Evolutionary conservation across 2,888 invertebrate genomes (phyloP).

Genomic region (Xylocampa areola): DNA sequence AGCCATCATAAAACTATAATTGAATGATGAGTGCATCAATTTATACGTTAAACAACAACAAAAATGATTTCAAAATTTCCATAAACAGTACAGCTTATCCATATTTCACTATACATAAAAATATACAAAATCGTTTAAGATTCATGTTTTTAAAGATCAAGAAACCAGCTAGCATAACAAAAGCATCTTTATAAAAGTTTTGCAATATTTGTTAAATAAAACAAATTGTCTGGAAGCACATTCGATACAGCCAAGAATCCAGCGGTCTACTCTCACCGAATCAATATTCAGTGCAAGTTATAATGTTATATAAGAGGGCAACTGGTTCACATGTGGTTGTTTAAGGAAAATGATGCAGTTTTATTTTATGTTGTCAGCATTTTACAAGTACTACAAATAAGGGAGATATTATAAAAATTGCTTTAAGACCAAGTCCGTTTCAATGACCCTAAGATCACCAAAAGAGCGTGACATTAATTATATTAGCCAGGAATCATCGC

Average conservation of each 20-base stretch:
- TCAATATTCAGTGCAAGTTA: conserved; percentile 48
- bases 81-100: too few species aligned
- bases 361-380: not conserved
- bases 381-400: not conserved
- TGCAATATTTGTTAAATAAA: conserved; percentile 13
- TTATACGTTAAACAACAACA: too few species aligned
- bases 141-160: not conserved
- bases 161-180: not conserved
- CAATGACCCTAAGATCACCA: too few species aligned
- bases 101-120: too few species aligned
- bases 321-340: conserved; percentile 5
- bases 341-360: conserved; percentile 15
- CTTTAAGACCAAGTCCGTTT: too few species aligned
- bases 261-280: conserved; percentile 45
- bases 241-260: conserved; percentile 18
- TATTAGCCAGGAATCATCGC: too few species aligned
- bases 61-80: not conserved
- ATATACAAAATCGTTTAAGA: not conserved
- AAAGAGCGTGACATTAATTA: too few species aligned
- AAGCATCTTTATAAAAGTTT: conserved; percentile 9
- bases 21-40: too few species aligned
- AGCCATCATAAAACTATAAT: too few species aligned
- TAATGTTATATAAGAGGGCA: conserved; percentile 42
- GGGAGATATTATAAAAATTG: too few species aligned
- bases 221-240: conserved; percentile 22